A percentile compares a stretch with the other conserved stretches of the same genome.
Conservation (phyloP, 2,113 vertebrate species). For the Aramus guarauna region DNA sequence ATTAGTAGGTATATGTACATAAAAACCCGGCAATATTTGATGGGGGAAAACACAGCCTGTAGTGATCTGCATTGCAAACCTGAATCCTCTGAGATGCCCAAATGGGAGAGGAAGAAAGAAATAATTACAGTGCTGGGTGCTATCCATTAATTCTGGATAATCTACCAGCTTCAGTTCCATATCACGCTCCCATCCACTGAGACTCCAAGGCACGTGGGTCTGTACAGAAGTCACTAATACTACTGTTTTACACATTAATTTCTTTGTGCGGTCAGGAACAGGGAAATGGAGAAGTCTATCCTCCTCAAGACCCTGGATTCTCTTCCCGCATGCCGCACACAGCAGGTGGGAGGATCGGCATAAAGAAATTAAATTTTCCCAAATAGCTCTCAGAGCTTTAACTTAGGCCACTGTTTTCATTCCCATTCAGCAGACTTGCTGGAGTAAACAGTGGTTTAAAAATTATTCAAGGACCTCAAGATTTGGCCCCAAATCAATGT, state of each 20-base stretch:
- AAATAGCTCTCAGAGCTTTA: neutral
- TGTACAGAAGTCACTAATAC: neutral
- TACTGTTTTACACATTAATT: neutral
- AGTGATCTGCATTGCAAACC: neutral
- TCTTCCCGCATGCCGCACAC: neutral
- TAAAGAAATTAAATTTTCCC: neutral
- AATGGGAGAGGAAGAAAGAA: neutral
- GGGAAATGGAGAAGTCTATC: neutral
- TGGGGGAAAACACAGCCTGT: neutral
- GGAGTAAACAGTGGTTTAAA: neutral
- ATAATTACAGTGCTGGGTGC: neutral
- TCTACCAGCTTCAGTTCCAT: neutral
- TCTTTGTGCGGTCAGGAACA: neutral
- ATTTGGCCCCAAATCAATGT: conserved; percentile 23
- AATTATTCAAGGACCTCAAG: neutral
- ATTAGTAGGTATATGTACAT: neutral
- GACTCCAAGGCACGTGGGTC: neutral
- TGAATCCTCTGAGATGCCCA: neutral
- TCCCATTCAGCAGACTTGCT: neutral
- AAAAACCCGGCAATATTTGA: neutral
- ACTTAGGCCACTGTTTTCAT: neutral
- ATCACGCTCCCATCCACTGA: neutral
- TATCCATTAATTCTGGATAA: neutral
- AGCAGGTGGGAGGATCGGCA: neutral
- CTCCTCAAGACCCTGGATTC: neutral